These are phyloP conservation scores for Sphenodon punctatus DNA, from an alignment of 2,797 vertebrate species.

Conservation along the genomic window DNA sequence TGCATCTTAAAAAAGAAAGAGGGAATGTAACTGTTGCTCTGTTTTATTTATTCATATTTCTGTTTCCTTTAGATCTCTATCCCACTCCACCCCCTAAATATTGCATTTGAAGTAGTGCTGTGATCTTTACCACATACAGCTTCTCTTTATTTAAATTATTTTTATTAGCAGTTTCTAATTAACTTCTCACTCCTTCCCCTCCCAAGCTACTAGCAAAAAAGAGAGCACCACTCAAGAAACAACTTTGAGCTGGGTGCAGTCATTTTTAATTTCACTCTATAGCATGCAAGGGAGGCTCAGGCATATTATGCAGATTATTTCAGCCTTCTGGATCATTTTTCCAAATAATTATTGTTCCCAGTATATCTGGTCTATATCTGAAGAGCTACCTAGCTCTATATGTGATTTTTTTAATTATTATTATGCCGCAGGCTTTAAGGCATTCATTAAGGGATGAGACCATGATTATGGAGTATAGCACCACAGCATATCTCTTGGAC, in stretches of 20 bases:
- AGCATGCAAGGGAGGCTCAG: neutral
- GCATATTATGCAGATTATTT: slow-evolving; percentile 8
- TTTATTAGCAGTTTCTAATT: slow-evolving; percentile 22
- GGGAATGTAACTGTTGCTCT: neutral
- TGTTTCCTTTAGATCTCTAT: neutral
- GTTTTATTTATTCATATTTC: slow-evolving; percentile 21
- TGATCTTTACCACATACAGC: neutral
- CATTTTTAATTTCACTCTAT: slow-evolving; percentile 1
- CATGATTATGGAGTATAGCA: neutral
- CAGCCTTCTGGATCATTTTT: slow-evolving; percentile 14
- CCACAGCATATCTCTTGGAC: slow-evolving; percentile 10
- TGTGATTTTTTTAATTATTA: neutral
- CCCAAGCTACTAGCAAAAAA: neutral
- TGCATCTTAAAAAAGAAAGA: neutral
- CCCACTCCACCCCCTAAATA: neutral
- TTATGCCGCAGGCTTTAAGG: slow-evolving; percentile 1
- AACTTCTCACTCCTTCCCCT: neutral
- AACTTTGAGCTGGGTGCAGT: neutral
- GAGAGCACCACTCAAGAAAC: neutral
- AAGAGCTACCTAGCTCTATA: slow-evolving; percentile 12
- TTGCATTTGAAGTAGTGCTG: neutral
- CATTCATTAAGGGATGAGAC: slow-evolving; percentile 29
- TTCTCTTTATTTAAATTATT: neutral
- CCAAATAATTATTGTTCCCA: slow-evolving; percentile 40
- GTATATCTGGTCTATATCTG: slow-evolving; percentile 43